Percentiles rank a stretch among this genome's conserved stretches.
Evolutionary conservation across 2,113 vertebrate genomes (phyloP).

Genomic region (Anguilla japonica): DNA sequence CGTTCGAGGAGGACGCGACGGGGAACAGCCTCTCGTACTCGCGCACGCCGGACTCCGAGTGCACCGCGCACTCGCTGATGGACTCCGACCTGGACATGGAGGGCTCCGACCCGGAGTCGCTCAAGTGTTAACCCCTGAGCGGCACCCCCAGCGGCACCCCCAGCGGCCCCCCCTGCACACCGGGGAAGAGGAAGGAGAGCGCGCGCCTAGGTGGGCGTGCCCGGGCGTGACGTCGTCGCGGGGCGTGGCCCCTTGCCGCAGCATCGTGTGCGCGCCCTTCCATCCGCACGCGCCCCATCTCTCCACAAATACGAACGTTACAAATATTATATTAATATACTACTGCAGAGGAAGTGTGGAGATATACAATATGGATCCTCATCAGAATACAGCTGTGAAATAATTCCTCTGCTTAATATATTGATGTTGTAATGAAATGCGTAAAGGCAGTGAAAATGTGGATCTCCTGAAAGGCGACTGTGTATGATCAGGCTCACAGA

Average conservation of each 20-base stretch:
- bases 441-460: not conserved
- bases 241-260: not conserved
- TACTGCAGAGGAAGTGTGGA: not conserved
- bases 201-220: not conserved
- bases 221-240: not conserved
- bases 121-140: constrained; percentile 74
- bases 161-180: not conserved
- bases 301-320: not conserved
- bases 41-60: constrained; percentile 88
- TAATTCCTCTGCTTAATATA: not conserved
- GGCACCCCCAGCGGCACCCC: not conserved
- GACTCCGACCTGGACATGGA: constrained; percentile 97
- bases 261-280: not conserved
- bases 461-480: not conserved
- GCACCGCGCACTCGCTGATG: constrained; percentile 88
- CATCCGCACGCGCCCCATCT: not conserved
- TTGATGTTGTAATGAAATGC: not conserved
- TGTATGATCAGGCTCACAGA: not conserved
- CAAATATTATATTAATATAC: not conserved
- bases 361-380: not conserved
- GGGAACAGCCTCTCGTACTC: constrained; percentile 76
- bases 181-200: not conserved
- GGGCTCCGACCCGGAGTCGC: constrained; percentile 84
- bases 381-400: not conserved
- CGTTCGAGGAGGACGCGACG: constrained; percentile 81